A percentile compares a stretch with the other conserved stretches of the same genome.
Evolutionary conservation across 1,140 invertebrate genomes (phyloP).

Genomic region (Argopecten irradians): DNA sequence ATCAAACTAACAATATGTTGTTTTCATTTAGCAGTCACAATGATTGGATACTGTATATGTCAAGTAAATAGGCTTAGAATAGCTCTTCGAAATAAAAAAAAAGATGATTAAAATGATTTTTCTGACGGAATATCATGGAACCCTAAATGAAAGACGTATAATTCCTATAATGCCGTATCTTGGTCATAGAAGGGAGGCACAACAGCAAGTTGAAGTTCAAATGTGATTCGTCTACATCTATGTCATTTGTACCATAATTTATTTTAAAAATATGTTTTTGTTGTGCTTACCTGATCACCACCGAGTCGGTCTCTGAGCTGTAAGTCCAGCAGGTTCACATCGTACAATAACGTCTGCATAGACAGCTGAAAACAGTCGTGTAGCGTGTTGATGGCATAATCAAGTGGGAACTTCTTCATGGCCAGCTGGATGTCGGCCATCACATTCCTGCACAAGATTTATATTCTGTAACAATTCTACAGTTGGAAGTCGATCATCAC

Average conservation of each 20-base stretch:
- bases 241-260: not conserved
- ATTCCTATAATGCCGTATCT: not conserved
- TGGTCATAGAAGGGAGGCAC: not conserved
- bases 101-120: not conserved
- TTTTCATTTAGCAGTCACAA: not conserved
- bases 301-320: constrained; percentile 53
- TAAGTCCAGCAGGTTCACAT: constrained; percentile 42
- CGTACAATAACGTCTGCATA: constrained; percentile 54
- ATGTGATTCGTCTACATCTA: not conserved
- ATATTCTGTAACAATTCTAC: not conserved
- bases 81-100: not conserved
- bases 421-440: constrained; percentile 57
- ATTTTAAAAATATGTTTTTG: too few species aligned
- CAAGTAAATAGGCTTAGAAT: not conserved
- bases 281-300: not conserved
- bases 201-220: not conserved
- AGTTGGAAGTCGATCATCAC: not conserved
- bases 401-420: constrained; percentile 37
- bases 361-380: constrained; percentile 59
- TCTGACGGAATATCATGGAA: not conserved
- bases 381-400: constrained; percentile 49
- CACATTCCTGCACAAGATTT: constrained; percentile 46
- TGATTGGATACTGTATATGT: too few species aligned
- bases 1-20: not conserved
- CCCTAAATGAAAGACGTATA: not conserved